These are phyloP conservation scores for Pseudachorutes palmiensis DNA, from an alignment of 1,140 invertebrate species.

Conservation along the genomic window DNA sequence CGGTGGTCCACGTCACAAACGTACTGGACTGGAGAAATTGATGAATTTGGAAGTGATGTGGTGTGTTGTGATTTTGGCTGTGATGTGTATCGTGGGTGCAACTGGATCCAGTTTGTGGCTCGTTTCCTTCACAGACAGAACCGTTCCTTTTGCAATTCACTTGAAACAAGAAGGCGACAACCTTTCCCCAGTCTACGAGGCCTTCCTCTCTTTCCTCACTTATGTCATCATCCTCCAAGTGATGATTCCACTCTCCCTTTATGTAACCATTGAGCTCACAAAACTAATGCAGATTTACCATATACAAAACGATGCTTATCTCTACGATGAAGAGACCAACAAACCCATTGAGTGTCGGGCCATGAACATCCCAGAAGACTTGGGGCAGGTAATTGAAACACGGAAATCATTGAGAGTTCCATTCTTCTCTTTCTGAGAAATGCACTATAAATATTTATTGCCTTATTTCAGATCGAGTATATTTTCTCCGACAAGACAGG, in stretches of 20 bases:
- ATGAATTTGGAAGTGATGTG: conserved; percentile 95
- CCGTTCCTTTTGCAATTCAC: conserved; percentile 63
- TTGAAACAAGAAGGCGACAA: conserved; percentile 35
- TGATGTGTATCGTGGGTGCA: conserved; percentile 84
- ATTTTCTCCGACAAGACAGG: conserved; percentile 97
- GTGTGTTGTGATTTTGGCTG: conserved; percentile 86
- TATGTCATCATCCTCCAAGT: conserved; percentile 93
- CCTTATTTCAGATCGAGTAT: conserved; percentile 72
- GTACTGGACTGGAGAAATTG: conserved; percentile 78
- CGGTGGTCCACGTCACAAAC: conserved; percentile 88
- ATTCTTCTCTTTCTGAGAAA: neutral
- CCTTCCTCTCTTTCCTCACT: conserved; percentile 85
- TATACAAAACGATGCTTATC: conserved; percentile 79
- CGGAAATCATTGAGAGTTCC: neutral
- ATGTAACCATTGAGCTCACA: conserved; percentile 93
- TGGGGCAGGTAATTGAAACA: conserved; percentile 61
- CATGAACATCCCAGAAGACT: conserved; percentile 92
- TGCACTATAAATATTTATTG: neutral
- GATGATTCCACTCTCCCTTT: conserved; percentile 93
- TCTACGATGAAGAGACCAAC: conserved; percentile 74
- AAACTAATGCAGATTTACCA: conserved; percentile 94
- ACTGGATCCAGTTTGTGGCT: conserved; percentile 82
- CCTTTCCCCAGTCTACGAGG: conserved; percentile 45
- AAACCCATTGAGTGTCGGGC: conserved; percentile 88
- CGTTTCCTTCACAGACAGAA: conserved; percentile 47